Percentiles rank a stretch among this genome's conserved stretches.
phyloP scores from a whole-genome alignment of 2,888 invertebrate genomes.

The Acleris laterana region DNA sequence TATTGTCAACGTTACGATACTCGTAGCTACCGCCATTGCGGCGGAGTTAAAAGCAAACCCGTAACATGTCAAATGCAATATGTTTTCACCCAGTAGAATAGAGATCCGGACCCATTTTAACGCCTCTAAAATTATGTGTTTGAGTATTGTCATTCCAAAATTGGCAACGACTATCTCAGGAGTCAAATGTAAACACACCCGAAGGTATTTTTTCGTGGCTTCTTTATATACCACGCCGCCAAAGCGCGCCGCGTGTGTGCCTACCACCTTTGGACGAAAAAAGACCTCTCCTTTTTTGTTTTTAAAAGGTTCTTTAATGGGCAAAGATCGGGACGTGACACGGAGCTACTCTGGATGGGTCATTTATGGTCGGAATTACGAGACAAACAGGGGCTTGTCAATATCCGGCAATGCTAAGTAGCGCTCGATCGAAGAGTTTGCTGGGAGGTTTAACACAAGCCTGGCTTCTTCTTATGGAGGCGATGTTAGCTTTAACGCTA shows the following conservation, averaged over 20 bases:
- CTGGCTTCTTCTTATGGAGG: too few species aligned
- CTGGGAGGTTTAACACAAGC: not conserved
- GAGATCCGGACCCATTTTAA: not conserved
- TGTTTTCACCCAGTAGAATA: too few species aligned
- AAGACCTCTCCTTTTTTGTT: constrained; percentile 36
- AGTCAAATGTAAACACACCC: constrained; percentile 11
- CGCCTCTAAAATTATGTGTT: not conserved
- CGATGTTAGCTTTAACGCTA: too few species aligned
- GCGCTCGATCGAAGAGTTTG: constrained; percentile 15
- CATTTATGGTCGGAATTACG: constrained; percentile 34
- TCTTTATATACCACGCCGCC: constrained; percentile 36
- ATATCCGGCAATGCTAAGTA: constrained; percentile 29
- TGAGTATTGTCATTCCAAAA: not conserved
- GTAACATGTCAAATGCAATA: too few species aligned
- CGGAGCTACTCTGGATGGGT: constrained; percentile 27
- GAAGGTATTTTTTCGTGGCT: constrained; percentile 11
- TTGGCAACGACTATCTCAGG: constrained; percentile 2
- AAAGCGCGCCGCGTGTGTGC: constrained; percentile 36
- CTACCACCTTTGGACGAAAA: constrained; percentile 32
- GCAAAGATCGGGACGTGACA: constrained; percentile 32
- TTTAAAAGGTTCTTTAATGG: constrained; percentile 38
- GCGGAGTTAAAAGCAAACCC: too few species aligned
- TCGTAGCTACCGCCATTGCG: too few species aligned
- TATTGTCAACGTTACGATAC: too few species aligned
- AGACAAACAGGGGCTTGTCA: constrained; percentile 29